Conservation (phyloP, 2,888 invertebrate genomes). For the Cryptus viduatorius region DNA sequence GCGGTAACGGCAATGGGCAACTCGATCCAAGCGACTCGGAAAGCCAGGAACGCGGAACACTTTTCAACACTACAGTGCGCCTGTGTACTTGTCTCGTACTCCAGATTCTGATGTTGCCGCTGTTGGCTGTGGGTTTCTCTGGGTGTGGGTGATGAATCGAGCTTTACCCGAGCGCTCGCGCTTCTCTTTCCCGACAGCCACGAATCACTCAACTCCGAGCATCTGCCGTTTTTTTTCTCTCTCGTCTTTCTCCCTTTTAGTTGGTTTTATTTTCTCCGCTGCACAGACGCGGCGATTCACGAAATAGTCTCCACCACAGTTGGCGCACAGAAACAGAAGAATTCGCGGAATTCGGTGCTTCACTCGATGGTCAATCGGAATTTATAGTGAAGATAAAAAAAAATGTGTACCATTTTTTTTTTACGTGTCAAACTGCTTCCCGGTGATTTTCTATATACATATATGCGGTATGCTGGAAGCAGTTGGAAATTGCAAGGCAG, state of each 20-base stretch:
- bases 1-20: not conserved
- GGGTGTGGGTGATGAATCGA: constrained; percentile 36
- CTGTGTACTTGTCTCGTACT: constrained; percentile 50
- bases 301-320: constrained; percentile 13
- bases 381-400: constrained; percentile 6
- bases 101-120: constrained; percentile 18
- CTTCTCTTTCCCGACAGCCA: constrained; percentile 36
- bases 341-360: not conserved
- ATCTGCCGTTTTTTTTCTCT: constrained; percentile 8
- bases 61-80: constrained; percentile 62
- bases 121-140: not conserved
- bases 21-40: constrained; percentile 9
- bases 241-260: not conserved
- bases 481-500: not conserved
- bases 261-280: not conserved
- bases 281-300: constrained; percentile 7
- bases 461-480: not conserved
- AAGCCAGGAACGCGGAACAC: constrained; percentile 42
- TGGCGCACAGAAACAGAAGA: not conserved
- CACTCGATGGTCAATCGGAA: constrained; percentile 4
- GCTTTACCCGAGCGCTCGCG: constrained; percentile 18
- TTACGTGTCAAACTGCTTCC: not conserved
- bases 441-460: not conserved
- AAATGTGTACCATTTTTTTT: not conserved
- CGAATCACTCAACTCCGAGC: constrained; percentile 46